Base-by-base conservation (phyloP, 2,797 vertebrate species). In the Leptatherina wallacei region DNA sequence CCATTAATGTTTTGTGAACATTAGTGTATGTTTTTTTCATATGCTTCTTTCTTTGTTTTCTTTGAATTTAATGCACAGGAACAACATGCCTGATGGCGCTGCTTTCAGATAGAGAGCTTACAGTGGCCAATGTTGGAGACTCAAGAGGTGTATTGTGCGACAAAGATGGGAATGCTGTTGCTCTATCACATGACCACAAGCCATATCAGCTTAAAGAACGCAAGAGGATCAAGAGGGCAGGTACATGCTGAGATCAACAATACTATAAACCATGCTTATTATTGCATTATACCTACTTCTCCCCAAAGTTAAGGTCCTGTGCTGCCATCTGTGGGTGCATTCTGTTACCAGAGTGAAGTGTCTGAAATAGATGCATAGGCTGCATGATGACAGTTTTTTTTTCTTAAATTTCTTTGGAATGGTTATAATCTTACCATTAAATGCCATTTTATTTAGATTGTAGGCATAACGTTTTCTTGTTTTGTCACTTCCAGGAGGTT, bases 161-260 rank as follows among this genome's bases (percentile, higher is more conserved):
- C 95, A 99, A 99, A 88, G 97, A 99, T 0, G 98, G 98, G 11
- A 98, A 99, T 0, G 98, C 98, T 1, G 95, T 99, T 42, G 96
- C 98, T 24, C 87, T 99, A 77, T 99, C 98, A 27, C 98, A 99
- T 33, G 98, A 99, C 77, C 98, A 99, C 94, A 99, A 99, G 73
- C 98, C 98, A 35, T 99, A 99, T 89, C 98, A 99, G 82, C 95
- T 99, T 73, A 99, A 99, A 85, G 98, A 99, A 78, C 96, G 98
- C 88, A 99, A 99, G 92, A 95, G 98, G 91, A 99, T 99, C 89
- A 99, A 99, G 89, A 96, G 97, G 84, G 98, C 98, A 51, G 98
- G 98, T 99, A 91, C 90, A 92, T 47, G 22, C 69, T 77, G 35
- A 63, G 49, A 47, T n/a, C 42, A 51, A 62, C 58, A 52, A 35